Conservation (phyloP, 2,113 vertebrate species). For the Coracopsis vasa region DNA sequence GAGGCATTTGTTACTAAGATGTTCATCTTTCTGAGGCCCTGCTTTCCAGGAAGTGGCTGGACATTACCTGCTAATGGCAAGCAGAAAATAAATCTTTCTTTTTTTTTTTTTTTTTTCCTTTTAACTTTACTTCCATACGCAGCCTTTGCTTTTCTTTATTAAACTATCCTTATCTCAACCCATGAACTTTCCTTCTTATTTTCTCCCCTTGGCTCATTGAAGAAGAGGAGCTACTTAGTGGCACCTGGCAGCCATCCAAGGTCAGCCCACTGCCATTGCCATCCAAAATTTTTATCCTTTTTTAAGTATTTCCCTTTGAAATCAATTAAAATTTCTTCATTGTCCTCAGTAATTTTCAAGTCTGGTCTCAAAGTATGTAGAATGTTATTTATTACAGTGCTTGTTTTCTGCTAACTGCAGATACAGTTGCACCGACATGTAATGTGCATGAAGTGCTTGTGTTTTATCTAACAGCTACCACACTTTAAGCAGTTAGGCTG, state of each 20-base stretch:
- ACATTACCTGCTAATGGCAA: accelerated
- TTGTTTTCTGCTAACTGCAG: neutral
- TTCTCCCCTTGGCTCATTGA: neutral
- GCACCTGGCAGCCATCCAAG: neutral
- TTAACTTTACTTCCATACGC: neutral
- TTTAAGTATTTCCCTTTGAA: neutral
- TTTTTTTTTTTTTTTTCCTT: neutral
- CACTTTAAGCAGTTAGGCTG: neutral
- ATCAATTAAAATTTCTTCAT: neutral
- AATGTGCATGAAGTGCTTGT: neutral
- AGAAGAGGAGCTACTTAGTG: neutral
- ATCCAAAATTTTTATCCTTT: neutral
- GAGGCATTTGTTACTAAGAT: neutral
- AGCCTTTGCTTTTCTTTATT: neutral
- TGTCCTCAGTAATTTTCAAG: neutral
- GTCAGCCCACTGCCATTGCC: neutral
- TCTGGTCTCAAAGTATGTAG: neutral
- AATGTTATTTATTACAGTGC: neutral
- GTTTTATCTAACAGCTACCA: neutral
- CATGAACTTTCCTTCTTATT: neutral
- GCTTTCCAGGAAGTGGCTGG: neutral
- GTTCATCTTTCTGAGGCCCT: neutral
- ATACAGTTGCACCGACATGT: neutral
- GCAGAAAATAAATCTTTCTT: neutral
- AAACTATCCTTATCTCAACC: neutral